Conservation (phyloP, 2,797 vertebrate species). For the Parauchenoglanis ngamensis region DNA sequence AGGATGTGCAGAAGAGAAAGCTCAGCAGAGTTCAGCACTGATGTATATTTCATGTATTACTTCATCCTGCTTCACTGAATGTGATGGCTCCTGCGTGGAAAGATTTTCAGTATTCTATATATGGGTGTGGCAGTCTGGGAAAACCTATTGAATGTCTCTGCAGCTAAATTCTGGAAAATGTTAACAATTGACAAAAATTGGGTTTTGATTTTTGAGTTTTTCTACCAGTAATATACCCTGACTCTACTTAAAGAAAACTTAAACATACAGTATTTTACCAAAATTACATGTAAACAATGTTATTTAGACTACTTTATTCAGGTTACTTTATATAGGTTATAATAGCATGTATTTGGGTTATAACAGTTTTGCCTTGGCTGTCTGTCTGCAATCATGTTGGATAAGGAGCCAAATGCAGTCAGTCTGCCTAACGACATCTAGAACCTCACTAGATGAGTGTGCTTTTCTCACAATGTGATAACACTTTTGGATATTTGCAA, state of each 20-base stretch:
- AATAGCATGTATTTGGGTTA: background rate
- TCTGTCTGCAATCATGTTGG: background rate
- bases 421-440: background rate
- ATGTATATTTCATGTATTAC: constrained; percentile 56
- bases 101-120: background rate
- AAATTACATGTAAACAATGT: background rate
- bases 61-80: constrained; percentile 30
- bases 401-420: background rate
- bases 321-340: background rate
- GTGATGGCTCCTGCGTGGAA: background rate
- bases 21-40: constrained; percentile 42
- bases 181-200: background rate
- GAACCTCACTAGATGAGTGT: background rate
- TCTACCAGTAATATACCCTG: background rate
- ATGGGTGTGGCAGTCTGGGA: background rate
- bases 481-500: background rate
- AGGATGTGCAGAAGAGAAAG: constrained; percentile 7
- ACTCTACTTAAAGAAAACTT: background rate
- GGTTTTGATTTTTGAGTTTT: background rate
- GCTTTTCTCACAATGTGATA: background rate
- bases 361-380: background rate
- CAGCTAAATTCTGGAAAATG: background rate
- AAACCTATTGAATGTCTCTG: background rate
- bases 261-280: background rate
- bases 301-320: background rate